Evolutionary conservation across 2,888 invertebrate genomes (phyloP), one percentile per base, ranked within the genome.

Genomic region (Ennomos fuscantarius): DNA sequence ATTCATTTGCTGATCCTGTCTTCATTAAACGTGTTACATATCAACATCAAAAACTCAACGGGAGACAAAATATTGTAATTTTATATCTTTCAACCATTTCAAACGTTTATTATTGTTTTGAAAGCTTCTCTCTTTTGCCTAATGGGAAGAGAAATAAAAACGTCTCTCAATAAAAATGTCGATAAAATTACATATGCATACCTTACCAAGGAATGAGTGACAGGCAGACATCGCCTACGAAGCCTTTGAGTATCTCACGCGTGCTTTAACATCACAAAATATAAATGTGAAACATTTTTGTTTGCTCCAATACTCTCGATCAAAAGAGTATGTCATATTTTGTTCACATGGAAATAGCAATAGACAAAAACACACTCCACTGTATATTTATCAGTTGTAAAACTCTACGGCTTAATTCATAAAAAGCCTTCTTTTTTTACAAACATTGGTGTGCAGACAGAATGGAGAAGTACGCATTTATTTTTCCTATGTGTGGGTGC

Each of bases 131-230:
- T 36, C 12, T 39, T 39, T 48, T 33, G 32, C 41, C 36, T 59
- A 50, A 54, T 54, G 49, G 58, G 31, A 24, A 52, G 40, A 11
- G 32, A 53, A 58, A 53, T 49, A 53, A 52, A 52, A 57, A 44
- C 32, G 42, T 32, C 32, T 49, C 10, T 10, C 52, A 59, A 63
- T 53, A 58, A 47, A 61, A 45, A 61, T 54, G 64, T 43, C 65
- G 55, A 61, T 65, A 65, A 61, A 66, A 66, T 66, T 59, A 61
- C 51, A 50, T 51, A 49, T 60, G 54, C 62, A 58, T 61, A 41
- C 56, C 56, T 62, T 49, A 46, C 39, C 46, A 48, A 56, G 47
- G 51, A 48, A 54, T 46, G 58, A 67, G 42, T 67, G 67, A 65
- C 65, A 56, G 62, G 24, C 46, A 52, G 34, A 49, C 54, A 12